phyloP scores from a whole-genome alignment of 2,888 invertebrate genomes.

The Rhaphigaster nebulosa region DNA sequence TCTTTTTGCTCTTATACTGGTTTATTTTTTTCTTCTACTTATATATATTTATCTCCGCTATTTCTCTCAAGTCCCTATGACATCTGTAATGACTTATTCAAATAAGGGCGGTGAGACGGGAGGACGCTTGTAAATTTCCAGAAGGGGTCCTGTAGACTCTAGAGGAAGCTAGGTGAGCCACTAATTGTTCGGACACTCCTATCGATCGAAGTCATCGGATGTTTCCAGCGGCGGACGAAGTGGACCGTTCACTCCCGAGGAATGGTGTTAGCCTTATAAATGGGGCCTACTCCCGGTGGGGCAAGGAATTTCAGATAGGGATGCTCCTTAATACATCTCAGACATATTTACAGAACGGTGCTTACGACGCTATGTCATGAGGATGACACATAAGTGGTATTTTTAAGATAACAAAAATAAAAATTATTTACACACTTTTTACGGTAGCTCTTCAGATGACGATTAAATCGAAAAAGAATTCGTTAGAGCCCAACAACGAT shows the following conservation, averaged over 20 bases:
- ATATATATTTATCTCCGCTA: constrained; percentile 34
- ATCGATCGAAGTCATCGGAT: constrained; percentile 19
- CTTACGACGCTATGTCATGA: not conserved
- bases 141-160: not conserved
- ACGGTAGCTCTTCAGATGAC: not conserved
- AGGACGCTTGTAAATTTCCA: not conserved
- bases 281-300: not conserved
- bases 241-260: not conserved
- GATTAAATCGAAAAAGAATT: not conserved
- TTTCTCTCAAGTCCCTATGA: constrained; percentile 16
- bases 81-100: constrained; percentile 25
- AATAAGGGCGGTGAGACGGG: not conserved
- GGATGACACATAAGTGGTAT: not conserved
- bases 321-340: not conserved
- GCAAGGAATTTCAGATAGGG: constrained; percentile 27
- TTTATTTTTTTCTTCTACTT: constrained; percentile 6
- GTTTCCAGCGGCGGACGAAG: not conserved
- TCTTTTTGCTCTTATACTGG: constrained; percentile 34
- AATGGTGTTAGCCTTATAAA: constrained; percentile 15
- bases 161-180: not conserved
- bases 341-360: not conserved
- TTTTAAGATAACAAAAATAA: not conserved
- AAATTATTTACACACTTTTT: not conserved
- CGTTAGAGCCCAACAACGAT: not conserved
- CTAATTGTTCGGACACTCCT: constrained; percentile 12